Percentiles rank a stretch among this genome's conserved stretches.
phyloP scores from a whole-genome alignment of 1,140 invertebrate genomes.

The Ceratina calcarata region DNA sequence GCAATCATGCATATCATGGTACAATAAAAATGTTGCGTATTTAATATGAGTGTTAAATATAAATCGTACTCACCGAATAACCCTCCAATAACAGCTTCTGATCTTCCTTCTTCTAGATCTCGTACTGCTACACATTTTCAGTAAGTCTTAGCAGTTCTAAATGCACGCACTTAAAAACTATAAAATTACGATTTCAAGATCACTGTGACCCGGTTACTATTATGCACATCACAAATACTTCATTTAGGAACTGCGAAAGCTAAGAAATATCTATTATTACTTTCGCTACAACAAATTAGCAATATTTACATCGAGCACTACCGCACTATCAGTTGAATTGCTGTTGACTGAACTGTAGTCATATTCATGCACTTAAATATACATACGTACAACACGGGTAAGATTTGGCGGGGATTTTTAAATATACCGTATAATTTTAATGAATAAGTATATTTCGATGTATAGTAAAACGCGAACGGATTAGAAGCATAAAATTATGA shows the following conservation, averaged over 20 bases:
- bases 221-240: no score
- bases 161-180: no score
- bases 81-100: not conserved
- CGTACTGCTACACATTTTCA: no score
- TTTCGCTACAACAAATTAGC: no score
- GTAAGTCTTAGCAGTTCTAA: no score
- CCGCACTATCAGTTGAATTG: no score
- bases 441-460: not conserved
- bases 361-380: not conserved
- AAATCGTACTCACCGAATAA: constrained; percentile 5
- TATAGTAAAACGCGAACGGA: not conserved
- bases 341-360: no score
- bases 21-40: constrained; percentile 37
- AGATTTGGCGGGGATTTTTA: not conserved
- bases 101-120: not conserved
- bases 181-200: no score
- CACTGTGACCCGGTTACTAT: no score
- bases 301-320: no score
- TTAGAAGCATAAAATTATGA: not conserved
- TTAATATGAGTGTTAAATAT: constrained; percentile 26
- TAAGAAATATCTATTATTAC: no score
- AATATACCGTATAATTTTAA: not conserved
- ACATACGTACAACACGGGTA: not conserved
- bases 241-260: no score
- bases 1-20: constrained; percentile 36